A percentile compares a stretch with the other conserved stretches of the same genome.
phyloP scores from a whole-genome alignment of 1,140 invertebrate genomes.

The Rhyzopertha dominica region DNA sequence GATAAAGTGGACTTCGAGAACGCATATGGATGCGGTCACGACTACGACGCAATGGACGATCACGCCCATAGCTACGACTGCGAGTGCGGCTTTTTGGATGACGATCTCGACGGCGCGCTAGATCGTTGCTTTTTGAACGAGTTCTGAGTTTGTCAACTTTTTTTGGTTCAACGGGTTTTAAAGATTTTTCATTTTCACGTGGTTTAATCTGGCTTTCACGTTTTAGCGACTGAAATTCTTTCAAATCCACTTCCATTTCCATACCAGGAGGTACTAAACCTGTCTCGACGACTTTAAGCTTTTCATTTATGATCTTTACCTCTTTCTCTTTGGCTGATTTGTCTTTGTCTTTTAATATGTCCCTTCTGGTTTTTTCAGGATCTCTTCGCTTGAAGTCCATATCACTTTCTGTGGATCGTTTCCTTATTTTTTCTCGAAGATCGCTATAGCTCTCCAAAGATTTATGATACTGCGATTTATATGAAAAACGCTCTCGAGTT shows the following conservation, averaged over 20 bases:
- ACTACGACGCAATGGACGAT: neutral
- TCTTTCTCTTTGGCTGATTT: constrained; percentile 39
- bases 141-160: neutral
- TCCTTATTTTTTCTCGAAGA: too few species aligned
- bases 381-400: constrained; percentile 30
- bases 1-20: too few species aligned
- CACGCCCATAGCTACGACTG: neutral
- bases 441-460: too few species aligned
- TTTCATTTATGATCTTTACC: constrained; percentile 33
- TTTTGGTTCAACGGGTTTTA: neutral
- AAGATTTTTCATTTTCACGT: neutral
- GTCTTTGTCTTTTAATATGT: constrained; percentile 40
- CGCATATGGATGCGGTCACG: too few species aligned
- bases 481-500: too few species aligned
- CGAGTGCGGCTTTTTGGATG: neutral
- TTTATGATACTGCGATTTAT: too few species aligned
- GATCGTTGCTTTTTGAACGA: neutral
- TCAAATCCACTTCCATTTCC: constrained; percentile 39
- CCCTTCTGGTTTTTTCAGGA: constrained; percentile 41
- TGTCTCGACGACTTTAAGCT: constrained; percentile 38
- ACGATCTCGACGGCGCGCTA: neutral
- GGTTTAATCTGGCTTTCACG: constrained; percentile 4
- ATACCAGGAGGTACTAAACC: constrained; percentile 44
- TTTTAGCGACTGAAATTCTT: neutral
- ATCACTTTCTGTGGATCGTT: too few species aligned